phyloP scores from a whole-genome alignment of 2,888 invertebrate species.

The Leptopilina syphax region DNA sequence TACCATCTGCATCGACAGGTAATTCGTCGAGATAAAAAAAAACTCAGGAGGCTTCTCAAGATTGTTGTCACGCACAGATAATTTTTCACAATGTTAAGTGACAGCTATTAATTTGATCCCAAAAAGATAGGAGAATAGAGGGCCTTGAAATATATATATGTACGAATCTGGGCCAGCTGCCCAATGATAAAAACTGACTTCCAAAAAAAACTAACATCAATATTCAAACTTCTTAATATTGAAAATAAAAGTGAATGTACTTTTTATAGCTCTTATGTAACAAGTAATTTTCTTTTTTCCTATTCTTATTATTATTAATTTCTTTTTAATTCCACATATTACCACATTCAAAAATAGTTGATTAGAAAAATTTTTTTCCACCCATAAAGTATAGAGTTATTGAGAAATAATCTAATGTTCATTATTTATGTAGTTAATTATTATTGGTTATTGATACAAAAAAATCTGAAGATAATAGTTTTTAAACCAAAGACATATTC shows the following conservation, averaged over 20 bases:
- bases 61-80: constrained; percentile 31
- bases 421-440: no score
- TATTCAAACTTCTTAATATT: no score
- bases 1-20: constrained; percentile 22
- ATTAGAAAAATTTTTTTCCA: no score
- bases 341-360: no score
- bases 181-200: constrained; percentile 21
- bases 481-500: background rate
- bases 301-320: no score
- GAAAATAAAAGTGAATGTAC: no score
- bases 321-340: no score
- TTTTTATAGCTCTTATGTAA: no score
- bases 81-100: constrained; percentile 41
- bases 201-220: constrained; percentile 1
- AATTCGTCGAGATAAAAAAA: constrained; percentile 20
- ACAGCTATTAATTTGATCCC: constrained; percentile 40
- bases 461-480: background rate
- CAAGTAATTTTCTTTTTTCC: no score
- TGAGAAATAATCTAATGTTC: no score
- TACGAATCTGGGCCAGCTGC: constrained; percentile 38
- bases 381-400: no score
- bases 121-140: constrained; percentile 28
- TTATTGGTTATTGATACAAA: background rate
- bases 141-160: background rate
- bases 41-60: background rate